phyloP scores from a whole-genome alignment of 2,888 invertebrate genomes.

The Plusia festucae region DNA sequence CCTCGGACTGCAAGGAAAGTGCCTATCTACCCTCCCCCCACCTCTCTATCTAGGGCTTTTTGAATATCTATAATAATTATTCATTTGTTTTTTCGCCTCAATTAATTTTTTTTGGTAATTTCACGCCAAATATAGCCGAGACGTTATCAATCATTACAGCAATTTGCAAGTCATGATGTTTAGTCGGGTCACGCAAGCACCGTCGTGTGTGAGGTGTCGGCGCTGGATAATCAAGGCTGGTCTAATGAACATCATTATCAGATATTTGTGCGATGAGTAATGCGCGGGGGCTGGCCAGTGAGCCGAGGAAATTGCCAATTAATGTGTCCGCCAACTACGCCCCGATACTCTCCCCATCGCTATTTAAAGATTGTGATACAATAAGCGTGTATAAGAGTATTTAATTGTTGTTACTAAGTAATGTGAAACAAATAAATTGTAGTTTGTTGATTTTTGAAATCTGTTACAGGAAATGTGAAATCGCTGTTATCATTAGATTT shows the following conservation, averaged over 20 bases:
- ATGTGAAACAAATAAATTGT: too few species aligned
- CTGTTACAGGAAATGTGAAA: not conserved
- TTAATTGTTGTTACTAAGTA: not conserved
- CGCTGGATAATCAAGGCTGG: not conserved
- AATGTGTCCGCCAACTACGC: conserved; percentile 71
- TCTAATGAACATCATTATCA: conserved; percentile 75
- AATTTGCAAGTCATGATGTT: conserved; percentile 2
- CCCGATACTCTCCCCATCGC: conserved; percentile 48
- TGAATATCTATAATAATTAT: too few species aligned
- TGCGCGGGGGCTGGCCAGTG: conserved; percentile 63
- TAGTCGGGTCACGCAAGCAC: not conserved
- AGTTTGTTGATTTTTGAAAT: not conserved
- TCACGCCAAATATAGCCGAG: not conserved
- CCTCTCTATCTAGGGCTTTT: too few species aligned
- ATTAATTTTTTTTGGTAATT: not conserved
- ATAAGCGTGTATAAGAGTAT: conserved; percentile 23
- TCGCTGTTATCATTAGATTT: too few species aligned
- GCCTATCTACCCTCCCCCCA: too few species aligned
- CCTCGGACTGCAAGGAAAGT: too few species aligned
- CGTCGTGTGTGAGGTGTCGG: not conserved
- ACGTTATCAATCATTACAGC: not conserved
- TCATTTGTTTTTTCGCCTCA: not conserved
- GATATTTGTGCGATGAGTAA: conserved; percentile 74
- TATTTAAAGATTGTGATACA: conserved; percentile 52
- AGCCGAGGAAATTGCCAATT: conserved; percentile 82